These are phyloP conservation scores for Anoplolepis gracilipes DNA, from an alignment of 1,140 invertebrate species.

Conservation along the genomic window DNA sequence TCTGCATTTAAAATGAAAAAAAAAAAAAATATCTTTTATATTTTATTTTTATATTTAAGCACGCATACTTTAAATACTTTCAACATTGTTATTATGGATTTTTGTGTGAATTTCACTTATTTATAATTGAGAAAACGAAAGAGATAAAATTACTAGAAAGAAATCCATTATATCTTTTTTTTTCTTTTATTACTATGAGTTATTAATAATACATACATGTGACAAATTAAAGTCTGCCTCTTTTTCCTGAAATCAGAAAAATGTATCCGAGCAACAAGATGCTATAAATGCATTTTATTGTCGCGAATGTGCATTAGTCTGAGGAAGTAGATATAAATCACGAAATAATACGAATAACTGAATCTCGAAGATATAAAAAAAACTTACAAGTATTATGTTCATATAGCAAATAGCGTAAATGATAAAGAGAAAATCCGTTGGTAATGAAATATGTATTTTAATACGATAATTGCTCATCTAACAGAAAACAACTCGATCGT, in stretches of 20 bases:
- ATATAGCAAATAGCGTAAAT: neutral
- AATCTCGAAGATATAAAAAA: neutral
- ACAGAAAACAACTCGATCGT: conserved; percentile 28
- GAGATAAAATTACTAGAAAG: neutral
- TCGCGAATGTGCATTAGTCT: neutral
- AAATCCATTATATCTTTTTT: neutral
- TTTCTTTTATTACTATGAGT: neutral
- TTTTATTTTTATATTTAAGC: neutral
- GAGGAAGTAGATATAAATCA: neutral
- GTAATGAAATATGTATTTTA: conserved; percentile 35
- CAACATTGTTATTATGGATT: neutral
- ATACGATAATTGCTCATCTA: conserved; percentile 19
- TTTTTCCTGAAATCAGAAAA: conserved; percentile 13
- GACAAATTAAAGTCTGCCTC: neutral
- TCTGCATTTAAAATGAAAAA: neutral
- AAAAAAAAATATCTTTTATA: neutral
- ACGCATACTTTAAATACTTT: too few relatives aligned
- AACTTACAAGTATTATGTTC: conserved; percentile 9
- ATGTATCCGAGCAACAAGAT: neutral
- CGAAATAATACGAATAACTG: neutral
- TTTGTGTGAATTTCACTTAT: neutral
- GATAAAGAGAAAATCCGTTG: neutral
- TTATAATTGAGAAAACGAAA: neutral
- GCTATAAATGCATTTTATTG: neutral
- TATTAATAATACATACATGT: neutral